Percentiles rank a stretch among this genome's conserved stretches.
Conservation (phyloP, 2,113 vertebrate genomes). For the Oenanthe oenanthe region DNA sequence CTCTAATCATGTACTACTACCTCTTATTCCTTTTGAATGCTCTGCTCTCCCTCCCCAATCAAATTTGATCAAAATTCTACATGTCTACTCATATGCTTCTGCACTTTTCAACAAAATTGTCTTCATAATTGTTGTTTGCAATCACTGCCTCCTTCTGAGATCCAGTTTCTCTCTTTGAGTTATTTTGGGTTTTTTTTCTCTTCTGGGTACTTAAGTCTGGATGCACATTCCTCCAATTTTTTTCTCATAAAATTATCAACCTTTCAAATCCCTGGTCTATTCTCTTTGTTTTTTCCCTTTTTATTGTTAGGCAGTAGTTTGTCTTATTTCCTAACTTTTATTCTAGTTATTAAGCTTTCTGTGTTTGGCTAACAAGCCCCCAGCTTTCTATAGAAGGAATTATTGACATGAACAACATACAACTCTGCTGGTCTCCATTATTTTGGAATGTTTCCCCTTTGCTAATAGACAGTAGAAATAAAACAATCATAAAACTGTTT, state of each 20-base stretch:
- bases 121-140: neutral
- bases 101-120: neutral
- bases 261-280: neutral
- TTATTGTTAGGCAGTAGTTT: neutral
- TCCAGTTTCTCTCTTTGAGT: neutral
- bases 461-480: neutral
- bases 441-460: neutral
- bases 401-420: neutral
- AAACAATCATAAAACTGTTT: neutral
- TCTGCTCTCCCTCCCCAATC: neutral
- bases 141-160: neutral
- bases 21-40: neutral
- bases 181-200: neutral
- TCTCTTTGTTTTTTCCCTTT: neutral
- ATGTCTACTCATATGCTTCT: neutral
- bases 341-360: neutral
- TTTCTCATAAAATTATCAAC: neutral
- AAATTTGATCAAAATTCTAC: neutral
- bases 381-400: neutral
- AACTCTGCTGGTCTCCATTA: neutral
- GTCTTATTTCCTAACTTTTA: neutral
- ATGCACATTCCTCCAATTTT: neutral
- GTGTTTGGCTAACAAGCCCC: neutral
- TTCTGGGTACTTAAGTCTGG: neutral
- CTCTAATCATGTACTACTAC: neutral